Evolutionary conservation across 2,113 vertebrate species (phyloP), one percentile per base, ranked within the genome.

Genomic region (Nycticryphes semicollaris): DNA sequence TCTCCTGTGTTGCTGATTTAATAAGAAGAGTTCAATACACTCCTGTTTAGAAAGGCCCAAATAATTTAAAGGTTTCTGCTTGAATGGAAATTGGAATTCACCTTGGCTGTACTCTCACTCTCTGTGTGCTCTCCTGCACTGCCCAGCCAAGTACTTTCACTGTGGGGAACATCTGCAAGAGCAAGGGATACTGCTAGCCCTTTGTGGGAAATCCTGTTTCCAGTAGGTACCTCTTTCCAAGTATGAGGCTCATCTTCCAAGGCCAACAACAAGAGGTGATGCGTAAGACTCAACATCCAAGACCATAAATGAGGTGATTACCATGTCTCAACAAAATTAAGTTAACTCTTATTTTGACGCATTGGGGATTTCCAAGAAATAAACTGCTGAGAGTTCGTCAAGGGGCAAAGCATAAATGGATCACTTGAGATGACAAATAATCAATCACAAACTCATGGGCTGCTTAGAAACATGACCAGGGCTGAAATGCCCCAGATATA

Each of bases 71-170:
- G 66, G 53, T 92, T 96, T 97, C 60, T 87, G 89, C 91, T 94
- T 89, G 74, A 94, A 93, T 67, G 78, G 75, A 94, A 94, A 81
- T 5, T 70, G 84, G 80, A 94, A 96, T 96, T 96, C 89, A 84
- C n/a, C 72, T 90, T 73, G 86, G 74, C 82, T 81, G 59, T 1
- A 17, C 50, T 86, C 51, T 93, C 75, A 64, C 57, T 10, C 21
- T 79, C 25, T 90, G 57, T 66, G 53, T 43, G 14, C 79, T 53
- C 95, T 56, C 27, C 41, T 39, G n/a, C 3, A 2, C 47, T 48
- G 70, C 35, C 19, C 51, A 67, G 84, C 28, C 75, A 63, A 89
- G 33, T 43, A 68, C 66, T 81, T 84, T 67, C 30, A 54, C 68
- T 67, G 56, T 7, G 8, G n/a, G 22, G 47, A 73, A 85, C 43